Evolutionary conservation across 1,140 invertebrate genomes (phyloP), one percentile per base, ranked within the genome.

Genomic region (Papilio glaucus): DNA sequence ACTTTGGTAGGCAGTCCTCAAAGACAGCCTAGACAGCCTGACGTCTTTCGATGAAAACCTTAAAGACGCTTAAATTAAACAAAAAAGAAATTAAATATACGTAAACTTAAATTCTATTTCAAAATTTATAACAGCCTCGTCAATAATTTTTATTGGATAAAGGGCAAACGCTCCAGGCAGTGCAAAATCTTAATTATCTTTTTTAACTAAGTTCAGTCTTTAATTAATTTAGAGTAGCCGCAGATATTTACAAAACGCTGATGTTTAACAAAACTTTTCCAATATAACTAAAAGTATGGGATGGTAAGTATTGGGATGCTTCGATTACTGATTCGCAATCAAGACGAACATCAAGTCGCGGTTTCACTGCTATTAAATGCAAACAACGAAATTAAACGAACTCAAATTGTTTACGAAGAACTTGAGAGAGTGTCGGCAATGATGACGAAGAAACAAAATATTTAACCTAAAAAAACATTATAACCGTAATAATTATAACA

Each of bases 281-380:
- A 88, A 90, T 88, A 88, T 86, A 81, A 77, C 72, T 74, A 57
- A 57, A 57, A 57, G 49, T 57, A 72, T 67, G 75, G n/a, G n/a
- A n/a, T n/a, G n/a, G n/a, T 76, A 83, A 88, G 86, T 80, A 45
- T 65, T 21, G 53, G 76, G 82, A 85, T 85, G 81, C 81, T 86
- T 85, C 84, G 82, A 85, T 87, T 87, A 88, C 83, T 85, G 83
- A 86, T 90, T 88, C 87, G 83, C 84, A 85, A 88, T 88, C 81
- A 90, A 86, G 79, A 81, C 78, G 71, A 72, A 72, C 71, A 77
- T 69, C 74, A 49, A 65, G 26, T 68, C 13, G 53, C 63, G 78
- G 74, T 24, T 71, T 63, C 73, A n/a, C 24, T 63, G 69, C 72
- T 78, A 83, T 83, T 85, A 82, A 82, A 83, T 80, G 79, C 77